Base-by-base conservation (phyloP, 2,888 invertebrate species). In the Notodonta dromedarius region DNA sequence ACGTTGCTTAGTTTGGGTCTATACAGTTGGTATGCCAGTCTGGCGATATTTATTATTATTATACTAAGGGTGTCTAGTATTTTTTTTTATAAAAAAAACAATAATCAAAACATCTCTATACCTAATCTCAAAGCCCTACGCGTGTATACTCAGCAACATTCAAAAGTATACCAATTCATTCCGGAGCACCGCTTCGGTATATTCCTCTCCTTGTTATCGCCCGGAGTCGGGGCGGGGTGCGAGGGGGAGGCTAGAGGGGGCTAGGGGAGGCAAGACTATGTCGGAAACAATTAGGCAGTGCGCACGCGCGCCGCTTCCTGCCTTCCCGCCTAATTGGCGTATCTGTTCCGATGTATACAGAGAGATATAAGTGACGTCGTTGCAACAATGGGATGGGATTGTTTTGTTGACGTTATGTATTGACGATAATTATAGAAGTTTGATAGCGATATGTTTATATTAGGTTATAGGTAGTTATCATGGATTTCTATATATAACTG, bases 271-370 rank as follows among this genome's bases (percentile, higher is more conserved):
- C 73, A 79, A 80, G 82, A 77, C 79, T 74, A 74, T 67, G 82
- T 81, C 85, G 86, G 92, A 92, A 90, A 81, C 90, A 91, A 92
- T 92, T 92, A 92, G 85, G 82, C 80, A 72, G 82, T 78, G 90
- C 91, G 91, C 92, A 91, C 83, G 90, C 92, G 91, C 90, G 88
- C 78, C 79, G 74, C 85, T 84, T 88, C 90, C 90, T 90, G 87
- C 85, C 78, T 42, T 73, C 68, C 62, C 69, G 60, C 71, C 82
- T 91, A 91, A 92, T 91, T 91, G 92, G 85, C 89, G 90, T 90
- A 91, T 91, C 91, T 83, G 82, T 80, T 81, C 80, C 81, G 84
- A 83, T 87, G 85, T 89, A 84, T 85, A 79, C 84, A 70, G 80
- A n/a, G n/a, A n/a, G n/a, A 88, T 89, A 89, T 90, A 90, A 91